Percentiles rank a stretch among this genome's conserved stretches.
phyloP scores from a whole-genome alignment of 2,113 vertebrate species.

The Eolophus roseicapilla region DNA sequence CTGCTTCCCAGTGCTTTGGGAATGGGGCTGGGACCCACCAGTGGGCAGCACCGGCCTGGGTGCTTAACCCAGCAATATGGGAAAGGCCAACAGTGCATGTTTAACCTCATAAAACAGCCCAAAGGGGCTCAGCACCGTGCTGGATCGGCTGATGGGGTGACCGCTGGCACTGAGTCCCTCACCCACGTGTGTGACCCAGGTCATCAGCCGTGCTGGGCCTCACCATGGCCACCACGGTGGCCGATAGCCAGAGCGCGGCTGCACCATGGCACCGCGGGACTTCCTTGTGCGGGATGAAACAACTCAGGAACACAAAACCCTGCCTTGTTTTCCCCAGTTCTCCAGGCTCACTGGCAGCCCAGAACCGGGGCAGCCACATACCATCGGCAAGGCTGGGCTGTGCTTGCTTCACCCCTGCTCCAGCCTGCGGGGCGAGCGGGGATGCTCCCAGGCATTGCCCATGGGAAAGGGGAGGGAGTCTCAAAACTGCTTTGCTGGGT shows the following conservation, averaged over 20 bases:
- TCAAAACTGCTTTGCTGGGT: neutral
- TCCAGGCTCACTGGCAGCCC: neutral
- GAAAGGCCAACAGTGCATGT: neutral
- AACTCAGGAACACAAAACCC: neutral
- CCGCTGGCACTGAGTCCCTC: accelerated
- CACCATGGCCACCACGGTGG: neutral
- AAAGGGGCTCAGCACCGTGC: neutral
- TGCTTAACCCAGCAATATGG: accelerated
- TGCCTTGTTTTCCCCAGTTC: neutral
- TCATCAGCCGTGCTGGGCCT: neutral
- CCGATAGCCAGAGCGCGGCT: accelerated
- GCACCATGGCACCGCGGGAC: accelerated
- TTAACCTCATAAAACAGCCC: neutral
- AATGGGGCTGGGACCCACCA: neutral
- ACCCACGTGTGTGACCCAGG: accelerated
- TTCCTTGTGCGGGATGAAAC: neutral
- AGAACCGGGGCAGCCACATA: neutral
- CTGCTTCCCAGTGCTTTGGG: accelerated
- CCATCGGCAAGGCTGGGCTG: neutral
- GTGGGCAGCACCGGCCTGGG: neutral
- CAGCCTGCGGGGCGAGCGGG: accelerated
- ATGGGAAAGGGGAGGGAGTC: accelerated
- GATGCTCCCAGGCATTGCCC: accelerated
- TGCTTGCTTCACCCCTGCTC: neutral
- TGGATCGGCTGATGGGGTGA: neutral